phyloP scores from a whole-genome alignment of 1,140 invertebrate genomes.

The Physella acuta region DNA sequence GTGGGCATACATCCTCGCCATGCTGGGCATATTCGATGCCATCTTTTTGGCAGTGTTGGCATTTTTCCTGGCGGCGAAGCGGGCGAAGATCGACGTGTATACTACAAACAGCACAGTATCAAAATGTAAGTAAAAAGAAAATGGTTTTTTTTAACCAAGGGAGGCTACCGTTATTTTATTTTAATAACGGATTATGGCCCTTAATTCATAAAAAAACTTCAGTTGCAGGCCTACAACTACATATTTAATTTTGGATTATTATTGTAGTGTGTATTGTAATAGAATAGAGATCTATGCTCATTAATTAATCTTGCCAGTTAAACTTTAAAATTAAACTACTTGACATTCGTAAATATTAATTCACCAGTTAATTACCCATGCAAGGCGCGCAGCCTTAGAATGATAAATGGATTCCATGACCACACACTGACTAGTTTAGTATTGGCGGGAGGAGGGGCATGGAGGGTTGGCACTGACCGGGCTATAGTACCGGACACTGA shows the following conservation, averaged over 20 bases:
- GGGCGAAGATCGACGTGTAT: conserved; percentile 49
- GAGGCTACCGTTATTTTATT: not conserved
- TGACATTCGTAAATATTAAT: too few relatives aligned
- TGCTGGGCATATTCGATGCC: conserved; percentile 89
- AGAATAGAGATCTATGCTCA: not conserved
- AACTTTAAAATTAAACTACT: too few relatives aligned
- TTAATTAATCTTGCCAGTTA: not conserved
- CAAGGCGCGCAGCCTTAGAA: too few relatives aligned
- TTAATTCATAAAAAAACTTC: not conserved
- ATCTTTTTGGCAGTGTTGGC: conserved; percentile 84
- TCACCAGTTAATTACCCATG: too few relatives aligned
- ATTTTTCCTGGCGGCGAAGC: conserved; percentile 83
- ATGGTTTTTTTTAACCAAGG: not conserved
- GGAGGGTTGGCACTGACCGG: too few relatives aligned
- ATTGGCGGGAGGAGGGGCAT: too few relatives aligned
- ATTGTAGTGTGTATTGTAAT: not conserved
- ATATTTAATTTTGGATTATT: not conserved
- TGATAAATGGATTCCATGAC: too few relatives aligned
- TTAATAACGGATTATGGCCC: not conserved
- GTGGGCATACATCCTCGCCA: conserved; percentile 93
- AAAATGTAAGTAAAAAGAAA: conserved; percentile 45
- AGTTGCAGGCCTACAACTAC: not conserved
- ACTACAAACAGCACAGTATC: conserved; percentile 44
- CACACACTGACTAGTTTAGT: too few relatives aligned
- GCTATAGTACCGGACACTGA: too few relatives aligned